phyloP scores from a whole-genome alignment of 2,888 invertebrate genomes.

The Leucophenga maculata region DNA sequence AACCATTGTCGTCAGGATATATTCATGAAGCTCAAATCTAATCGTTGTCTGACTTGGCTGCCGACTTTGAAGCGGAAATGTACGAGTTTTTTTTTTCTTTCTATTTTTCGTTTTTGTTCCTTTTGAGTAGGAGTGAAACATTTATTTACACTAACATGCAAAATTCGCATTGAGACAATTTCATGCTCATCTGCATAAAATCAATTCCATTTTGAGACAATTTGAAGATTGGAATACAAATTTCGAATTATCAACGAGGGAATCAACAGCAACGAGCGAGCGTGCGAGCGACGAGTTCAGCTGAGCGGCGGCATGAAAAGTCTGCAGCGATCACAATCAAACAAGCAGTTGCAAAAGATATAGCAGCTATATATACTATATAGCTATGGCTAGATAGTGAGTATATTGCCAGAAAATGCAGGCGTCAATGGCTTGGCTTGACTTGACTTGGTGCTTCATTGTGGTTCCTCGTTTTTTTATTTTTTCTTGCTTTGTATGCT shows the following conservation, averaged over 20 bases:
- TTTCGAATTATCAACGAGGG: slow-evolving; percentile 70
- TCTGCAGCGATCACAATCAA: slow-evolving; percentile 59
- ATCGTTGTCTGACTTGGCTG: not conserved
- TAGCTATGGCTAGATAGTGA: not conserved
- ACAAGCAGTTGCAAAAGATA: not conserved
- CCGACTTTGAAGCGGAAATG: not conserved
- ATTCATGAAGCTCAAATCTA: slow-evolving; percentile 21
- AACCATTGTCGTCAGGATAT: not conserved
- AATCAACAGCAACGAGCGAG: slow-evolving; percentile 45
- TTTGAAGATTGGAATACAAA: slow-evolving; percentile 73
- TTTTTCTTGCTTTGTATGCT: too few relatives aligned
- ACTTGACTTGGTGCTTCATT: slow-evolving; percentile 14
- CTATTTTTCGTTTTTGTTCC: slow-evolving; percentile 12
- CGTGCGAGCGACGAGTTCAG: slow-evolving; percentile 3
- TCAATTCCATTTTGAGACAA: slow-evolving; percentile 73
- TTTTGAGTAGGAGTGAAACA: slow-evolving; percentile 43
- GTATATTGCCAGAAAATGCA: not conserved
- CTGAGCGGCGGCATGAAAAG: slow-evolving; percentile 13
- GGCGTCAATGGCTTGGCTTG: slow-evolving; percentile 7
- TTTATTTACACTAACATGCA: slow-evolving; percentile 64
- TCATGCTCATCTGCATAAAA: slow-evolving; percentile 73
- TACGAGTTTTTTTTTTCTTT: slow-evolving; percentile 30
- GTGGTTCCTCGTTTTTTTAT: slow-evolving; percentile 38
- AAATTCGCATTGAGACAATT: slow-evolving; percentile 68
- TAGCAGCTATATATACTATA: too few relatives aligned